Conservation (phyloP, 2,797 vertebrate species). For the Luscinia megarhynchos region DNA sequence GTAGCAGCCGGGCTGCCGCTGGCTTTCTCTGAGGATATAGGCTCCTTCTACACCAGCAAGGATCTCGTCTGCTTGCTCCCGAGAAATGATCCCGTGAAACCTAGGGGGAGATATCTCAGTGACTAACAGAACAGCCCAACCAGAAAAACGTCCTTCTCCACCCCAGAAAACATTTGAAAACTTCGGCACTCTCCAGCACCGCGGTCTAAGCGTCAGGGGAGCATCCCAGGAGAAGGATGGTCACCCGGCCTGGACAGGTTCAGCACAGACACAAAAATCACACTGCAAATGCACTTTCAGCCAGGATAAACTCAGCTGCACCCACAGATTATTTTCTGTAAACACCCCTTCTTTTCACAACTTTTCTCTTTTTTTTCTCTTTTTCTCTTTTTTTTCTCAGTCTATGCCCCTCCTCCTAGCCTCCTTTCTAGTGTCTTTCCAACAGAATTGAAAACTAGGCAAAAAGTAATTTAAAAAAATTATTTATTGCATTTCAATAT, state of each 20-base stretch:
- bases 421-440: background rate
- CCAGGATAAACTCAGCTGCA: background rate
- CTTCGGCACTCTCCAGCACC: background rate
- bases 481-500: background rate
- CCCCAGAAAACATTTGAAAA: background rate
- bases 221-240: background rate
- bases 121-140: background rate
- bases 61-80: slow-evolving; percentile 92
- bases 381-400: background rate
- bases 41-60: slow-evolving; percentile 89
- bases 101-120: slow-evolving; percentile 72
- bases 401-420: background rate
- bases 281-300: background rate
- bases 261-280: background rate
- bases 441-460: background rate
- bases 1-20: slow-evolving; percentile 93
- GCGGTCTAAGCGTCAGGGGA: background rate
- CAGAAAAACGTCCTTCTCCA: background rate
- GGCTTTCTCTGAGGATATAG: slow-evolving; percentile 97
- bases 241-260: background rate
- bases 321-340: background rate
- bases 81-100: slow-evolving; percentile 94
- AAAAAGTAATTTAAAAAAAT: background rate
- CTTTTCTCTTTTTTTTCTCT: background rate
- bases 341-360: background rate